Evolutionary conservation across 2,888 invertebrate species (phyloP).

Genomic region (Tetragonula carbonaria): DNA sequence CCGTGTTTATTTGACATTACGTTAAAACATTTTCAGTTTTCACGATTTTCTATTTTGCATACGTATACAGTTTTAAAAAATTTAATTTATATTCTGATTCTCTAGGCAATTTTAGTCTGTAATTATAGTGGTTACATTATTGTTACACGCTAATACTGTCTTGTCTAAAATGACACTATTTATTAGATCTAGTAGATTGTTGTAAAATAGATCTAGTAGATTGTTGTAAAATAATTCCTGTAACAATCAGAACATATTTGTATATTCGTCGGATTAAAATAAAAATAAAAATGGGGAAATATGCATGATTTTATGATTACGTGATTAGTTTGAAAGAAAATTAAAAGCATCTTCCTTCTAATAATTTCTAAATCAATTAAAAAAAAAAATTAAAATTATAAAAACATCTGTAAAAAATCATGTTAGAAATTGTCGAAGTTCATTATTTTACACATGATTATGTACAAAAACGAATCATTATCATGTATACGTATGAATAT

Average conservation of each 20-base stretch:
- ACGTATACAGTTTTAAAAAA: conserved; percentile 11
- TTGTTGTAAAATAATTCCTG: not conserved
- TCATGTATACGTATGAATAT: conserved; percentile 2
- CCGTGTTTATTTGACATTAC: not conserved
- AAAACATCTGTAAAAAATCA: conserved; percentile 13
- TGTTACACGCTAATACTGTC: conserved; percentile 52
- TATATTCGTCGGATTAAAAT: conserved; percentile 11
- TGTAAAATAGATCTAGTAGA: conserved; percentile 25
- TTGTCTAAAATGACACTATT: conserved; percentile 30
- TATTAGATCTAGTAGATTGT: conserved; percentile 19
- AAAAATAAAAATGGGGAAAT: not conserved
- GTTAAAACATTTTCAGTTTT: conserved; percentile 29
- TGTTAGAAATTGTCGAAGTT: not conserved
- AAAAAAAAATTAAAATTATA: not conserved
- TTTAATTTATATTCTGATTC: conserved; percentile 15
- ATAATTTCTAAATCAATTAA: not conserved
- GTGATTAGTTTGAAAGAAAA: conserved; percentile 8
- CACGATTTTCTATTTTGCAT: conserved; percentile 9
- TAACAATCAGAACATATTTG: not conserved
- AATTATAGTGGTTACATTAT: conserved; percentile 38
- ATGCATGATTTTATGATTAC: conserved; percentile 7
- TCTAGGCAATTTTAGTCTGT: conserved; percentile 21
- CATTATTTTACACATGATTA: conserved; percentile 11
- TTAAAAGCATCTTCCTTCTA: not conserved
- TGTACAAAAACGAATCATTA: conserved; percentile 16